Conservation (phyloP, 2,888 invertebrate genomes). For the Acrocera orbiculus region DNA sequence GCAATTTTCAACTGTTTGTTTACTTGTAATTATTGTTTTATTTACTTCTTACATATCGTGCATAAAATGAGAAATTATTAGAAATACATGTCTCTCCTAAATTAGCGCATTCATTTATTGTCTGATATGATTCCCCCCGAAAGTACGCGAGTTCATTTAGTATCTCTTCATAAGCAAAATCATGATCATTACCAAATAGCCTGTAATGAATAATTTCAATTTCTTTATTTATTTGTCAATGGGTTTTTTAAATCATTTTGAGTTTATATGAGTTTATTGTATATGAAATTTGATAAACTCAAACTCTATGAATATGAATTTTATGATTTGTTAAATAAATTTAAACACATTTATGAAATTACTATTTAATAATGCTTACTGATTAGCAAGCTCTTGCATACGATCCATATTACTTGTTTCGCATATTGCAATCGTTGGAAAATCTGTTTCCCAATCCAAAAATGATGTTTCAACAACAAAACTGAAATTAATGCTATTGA, state of each 20-base stretch:
- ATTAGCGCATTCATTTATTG: conserved; percentile 42
- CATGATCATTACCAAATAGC: conserved; percentile 46
- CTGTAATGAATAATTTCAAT: conserved; percentile 25
- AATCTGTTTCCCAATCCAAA: conserved; percentile 51
- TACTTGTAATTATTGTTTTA: too few relatives aligned
- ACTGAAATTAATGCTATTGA: conserved; percentile 25
- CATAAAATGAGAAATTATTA: conserved; percentile 41
- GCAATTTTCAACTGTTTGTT: conserved; percentile 38
- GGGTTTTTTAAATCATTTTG: too few relatives aligned
- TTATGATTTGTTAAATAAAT: neutral
- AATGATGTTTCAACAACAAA: conserved; percentile 60
- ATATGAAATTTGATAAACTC: too few relatives aligned
- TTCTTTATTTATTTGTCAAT: too few relatives aligned
- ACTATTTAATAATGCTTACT: conserved; percentile 30
- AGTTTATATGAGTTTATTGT: too few relatives aligned
- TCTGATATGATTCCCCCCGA: conserved; percentile 46
- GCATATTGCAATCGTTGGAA: conserved; percentile 56
- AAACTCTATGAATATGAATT: too few relatives aligned
- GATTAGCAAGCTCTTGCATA: conserved; percentile 43
- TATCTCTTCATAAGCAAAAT: conserved; percentile 50
- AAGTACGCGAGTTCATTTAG: conserved; percentile 51
- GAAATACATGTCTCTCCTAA: conserved; percentile 38
- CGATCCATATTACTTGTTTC: conserved; percentile 44
- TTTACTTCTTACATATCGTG: conserved; percentile 40
- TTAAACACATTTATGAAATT: neutral